Percentiles rank a stretch among this genome's conserved stretches.
Evolutionary conservation across 2,888 invertebrate species (phyloP).

Genomic region (Leucophora obtusa): DNA sequence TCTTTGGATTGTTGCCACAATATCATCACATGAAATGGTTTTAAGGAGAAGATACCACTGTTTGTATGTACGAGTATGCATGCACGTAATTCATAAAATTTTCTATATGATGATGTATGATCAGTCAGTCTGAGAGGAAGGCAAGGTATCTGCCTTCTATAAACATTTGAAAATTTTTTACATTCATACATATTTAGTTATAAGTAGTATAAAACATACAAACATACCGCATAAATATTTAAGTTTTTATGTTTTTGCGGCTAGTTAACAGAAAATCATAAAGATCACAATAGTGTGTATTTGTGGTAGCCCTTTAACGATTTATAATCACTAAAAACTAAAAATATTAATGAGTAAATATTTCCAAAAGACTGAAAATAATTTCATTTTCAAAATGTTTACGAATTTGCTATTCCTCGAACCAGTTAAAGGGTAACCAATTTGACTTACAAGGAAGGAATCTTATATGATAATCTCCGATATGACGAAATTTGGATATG

Average conservation of each 20-base stretch:
- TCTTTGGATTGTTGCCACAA: constrained; percentile 39
- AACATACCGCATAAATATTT: not conserved
- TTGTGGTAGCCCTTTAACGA: constrained; percentile 55
- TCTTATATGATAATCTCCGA: too few species aligned
- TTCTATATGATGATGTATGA: constrained; percentile 44
- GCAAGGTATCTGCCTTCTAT: constrained; percentile 10
- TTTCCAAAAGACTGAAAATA: not conserved
- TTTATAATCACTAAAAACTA: constrained; percentile 49
- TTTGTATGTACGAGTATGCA: not conserved
- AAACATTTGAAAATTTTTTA: constrained; percentile 20
- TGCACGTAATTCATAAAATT: constrained; percentile 44
- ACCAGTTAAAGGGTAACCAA: too few species aligned
- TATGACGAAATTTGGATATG: too few species aligned
- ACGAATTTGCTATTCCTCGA: too few species aligned
- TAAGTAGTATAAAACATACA: constrained; percentile 6
- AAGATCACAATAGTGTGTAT: constrained; percentile 32
- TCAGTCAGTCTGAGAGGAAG: constrained; percentile 28
- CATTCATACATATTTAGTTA: constrained; percentile 7
- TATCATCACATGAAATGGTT: constrained; percentile 36
- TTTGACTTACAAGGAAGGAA: too few species aligned
- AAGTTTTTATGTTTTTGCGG: constrained; percentile 44
- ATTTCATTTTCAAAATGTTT: too few species aligned
- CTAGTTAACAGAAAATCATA: constrained; percentile 55
- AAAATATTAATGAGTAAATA: constrained; percentile 35
- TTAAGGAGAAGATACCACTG: constrained; percentile 11